Evolutionary conservation across 2,888 invertebrate species (phyloP), one percentile per base, ranked within the genome.

Genomic region (Epinotia brunnichana): DNA sequence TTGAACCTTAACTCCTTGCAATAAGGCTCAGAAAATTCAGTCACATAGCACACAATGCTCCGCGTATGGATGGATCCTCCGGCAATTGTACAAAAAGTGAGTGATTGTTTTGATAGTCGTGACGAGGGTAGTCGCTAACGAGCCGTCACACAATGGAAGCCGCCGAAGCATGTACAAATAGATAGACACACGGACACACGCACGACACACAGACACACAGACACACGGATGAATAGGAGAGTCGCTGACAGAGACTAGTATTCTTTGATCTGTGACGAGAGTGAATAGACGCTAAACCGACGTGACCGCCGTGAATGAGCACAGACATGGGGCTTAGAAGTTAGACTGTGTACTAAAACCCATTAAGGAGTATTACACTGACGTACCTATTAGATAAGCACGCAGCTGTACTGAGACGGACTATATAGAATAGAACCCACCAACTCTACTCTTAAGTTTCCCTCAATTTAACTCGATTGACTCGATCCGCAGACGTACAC

Each of bases 101-200:
- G 67, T 15, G 68, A 59, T 68, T 68, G 68, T 68, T 60, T 59
- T 51, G 59, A 68, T 68, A 68, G 19, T 57, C 19, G 48, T 68
- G 68, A 59, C 57, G 57, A 67, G 67, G 67, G 67, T 57, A 29
- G 66, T 39, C 53, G 51, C 51, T 51, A 29, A 51, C 24, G 48
- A 48, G 64, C 44, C 35, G 59, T 2, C 48, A 11, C 51, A 29
- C 24, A 51, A 48, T 48, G 44, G 13, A n/a, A 15, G 48, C 48
- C n/a, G 3, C n/a, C 48, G n/a, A 35, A 29, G 35, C 35, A 9
- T 35, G 35, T 2, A 7, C 9, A 9, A 7, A 7, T 2, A 24
- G 2, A 24, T 24, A 24, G 21, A 24, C 21, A 9, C 35, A 35
- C 35, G 9, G 35, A 35, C 35, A 35, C 35, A 35, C 9, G 9